Evolutionary conservation across 2,888 invertebrate genomes (phyloP), one percentile per base, ranked within the genome.

Genomic region (Troides helena): DNA sequence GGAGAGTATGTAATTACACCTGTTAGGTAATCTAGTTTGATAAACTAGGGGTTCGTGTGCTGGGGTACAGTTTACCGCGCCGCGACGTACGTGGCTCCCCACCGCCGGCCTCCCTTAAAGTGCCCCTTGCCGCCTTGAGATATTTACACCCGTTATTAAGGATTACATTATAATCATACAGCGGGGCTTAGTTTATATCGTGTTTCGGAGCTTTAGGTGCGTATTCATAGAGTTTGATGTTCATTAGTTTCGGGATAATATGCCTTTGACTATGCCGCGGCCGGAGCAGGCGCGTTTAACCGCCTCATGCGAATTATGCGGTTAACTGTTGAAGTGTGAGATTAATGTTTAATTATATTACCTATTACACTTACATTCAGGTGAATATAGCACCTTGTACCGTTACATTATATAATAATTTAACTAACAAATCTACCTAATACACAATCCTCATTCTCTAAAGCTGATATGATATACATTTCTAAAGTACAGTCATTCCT

Each of bases 81-180:
- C 18, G 46, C 53, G 59, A 30, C 63, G 70, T 69, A 67, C 70
- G 70, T 70, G 70, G 10, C 18, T 39, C 14, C 62, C 61, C 61
- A 65, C 65, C 30, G 30, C 36, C 60, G 23, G 53, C 43, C 53
- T 25, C 53, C 60, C 63, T 46, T 72, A 73, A 73, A 76, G 74
- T 75, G 75, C 68, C 72, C 74, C 70, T 71, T 74, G 80, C 80
- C 84, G 81, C 83, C 82, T 77, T 74, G 72, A 76, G 78, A 80
- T 80, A 81, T 81, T 81, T 78, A 78, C 78, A 75, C 78, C 78
- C 75, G 82, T 82, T 85, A 87, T 85, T 83, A 83, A 80, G 83
- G 83, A 83, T 84, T 81, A 83, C 78, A 77, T 79, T 80, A 81
- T 83, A 81, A 84, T 83, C 84, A 79, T 80, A 80, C 81, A 79